Evolutionary conservation across 2,888 invertebrate genomes (phyloP), one percentile per base, ranked within the genome.

Genomic region (Dynastes grantii): DNA sequence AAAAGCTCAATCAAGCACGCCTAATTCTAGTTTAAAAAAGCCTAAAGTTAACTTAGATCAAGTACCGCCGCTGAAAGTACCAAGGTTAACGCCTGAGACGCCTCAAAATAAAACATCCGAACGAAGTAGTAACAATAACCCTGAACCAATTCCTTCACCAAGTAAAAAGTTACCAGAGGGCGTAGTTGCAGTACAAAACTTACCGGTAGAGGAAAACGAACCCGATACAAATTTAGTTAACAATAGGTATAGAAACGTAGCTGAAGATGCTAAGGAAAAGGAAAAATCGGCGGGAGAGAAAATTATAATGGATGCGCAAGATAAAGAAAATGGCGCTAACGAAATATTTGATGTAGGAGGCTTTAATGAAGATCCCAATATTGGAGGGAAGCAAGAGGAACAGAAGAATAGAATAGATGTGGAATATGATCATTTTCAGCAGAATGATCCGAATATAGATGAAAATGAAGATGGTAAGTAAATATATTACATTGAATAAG

Each of bases 401-500:
- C 85, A 84, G 76, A 85, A 84, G 76, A 79, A 82, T 58, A 81
- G 84, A 40, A 83, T 84, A 77, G 85, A 85, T 79, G 86, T 86
- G 78, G 84, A 84, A 58, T 85, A 85, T 78, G 85, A 85, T 70
- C 84, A 85, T 78, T 83, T 83, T 45, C 83, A 81, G 16, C 83
- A 83, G 63, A 84, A 84, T 71, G 85, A 85, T 80, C 80, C 84
- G 16, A 84, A 84, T 76, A 75, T 85, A 16, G 85, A 86, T 29
- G 85, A 84, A 45, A 85, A 85, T 76, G 78, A 79, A 79, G 91
- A 91, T 85, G 91, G 90, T 90, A 85, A 85, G 85, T 82, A 49
- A 58, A 65, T 71, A 67, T 73, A n/a, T n/a, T 9, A 45, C 2
- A 45, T 45, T 11, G 8, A 37, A 32, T 1, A 32, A 4, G 32